These are phyloP conservation scores for Chironomus tepperi DNA, from an alignment of 1,140 invertebrate genomes.

Conservation along the genomic window DNA sequence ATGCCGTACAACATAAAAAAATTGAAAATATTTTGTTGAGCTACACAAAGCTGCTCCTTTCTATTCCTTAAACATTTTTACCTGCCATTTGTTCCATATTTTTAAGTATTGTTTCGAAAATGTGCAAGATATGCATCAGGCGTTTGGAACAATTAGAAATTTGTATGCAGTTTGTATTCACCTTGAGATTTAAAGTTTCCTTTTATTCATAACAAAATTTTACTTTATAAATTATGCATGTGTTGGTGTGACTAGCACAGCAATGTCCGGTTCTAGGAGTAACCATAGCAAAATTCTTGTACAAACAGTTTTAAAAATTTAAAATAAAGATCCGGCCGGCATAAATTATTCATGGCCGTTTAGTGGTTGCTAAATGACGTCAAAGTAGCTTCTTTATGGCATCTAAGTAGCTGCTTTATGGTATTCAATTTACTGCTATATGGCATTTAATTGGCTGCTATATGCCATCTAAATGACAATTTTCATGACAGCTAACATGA, in stretches of 20 bases:
- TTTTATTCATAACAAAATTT: too few species aligned
- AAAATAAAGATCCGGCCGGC: too few species aligned
- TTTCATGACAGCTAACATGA: too few species aligned
- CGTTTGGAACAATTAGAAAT: slow-evolving; percentile 13
- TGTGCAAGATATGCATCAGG: not conserved
- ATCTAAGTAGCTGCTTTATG: too few species aligned
- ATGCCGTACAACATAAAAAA: not conserved
- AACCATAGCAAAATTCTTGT: not conserved
- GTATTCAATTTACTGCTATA: too few species aligned
- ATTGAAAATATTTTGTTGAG: too few species aligned
- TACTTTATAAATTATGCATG: not conserved
- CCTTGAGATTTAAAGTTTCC: not conserved
- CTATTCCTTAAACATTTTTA: not conserved
- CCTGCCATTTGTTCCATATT: slow-evolving; percentile 5
- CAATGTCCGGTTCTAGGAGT: not conserved
- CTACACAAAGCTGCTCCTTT: too few species aligned
- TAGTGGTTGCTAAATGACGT: too few species aligned
- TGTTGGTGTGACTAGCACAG: not conserved
- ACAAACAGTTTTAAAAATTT: not conserved
- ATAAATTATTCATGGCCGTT: too few species aligned
- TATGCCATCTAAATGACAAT: too few species aligned
- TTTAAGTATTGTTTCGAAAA: not conserved
- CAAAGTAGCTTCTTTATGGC: too few species aligned
- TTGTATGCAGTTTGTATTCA: slow-evolving; percentile 2
- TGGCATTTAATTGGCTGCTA: too few species aligned